Evolutionary conservation across 2,888 invertebrate species (phyloP), one percentile per base, ranked within the genome.

Genomic region (Thymelicus lineola): DNA sequence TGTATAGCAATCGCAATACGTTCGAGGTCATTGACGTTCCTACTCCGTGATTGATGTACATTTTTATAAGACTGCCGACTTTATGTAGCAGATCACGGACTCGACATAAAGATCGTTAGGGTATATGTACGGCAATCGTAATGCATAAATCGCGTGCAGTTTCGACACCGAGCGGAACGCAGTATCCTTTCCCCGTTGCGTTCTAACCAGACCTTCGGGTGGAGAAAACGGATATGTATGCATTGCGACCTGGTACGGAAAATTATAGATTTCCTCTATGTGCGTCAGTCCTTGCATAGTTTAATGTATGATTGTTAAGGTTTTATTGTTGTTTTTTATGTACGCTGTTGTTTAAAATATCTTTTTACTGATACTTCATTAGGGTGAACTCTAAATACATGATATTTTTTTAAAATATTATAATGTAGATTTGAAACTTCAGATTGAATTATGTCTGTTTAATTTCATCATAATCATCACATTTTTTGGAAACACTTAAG

Each of bases 101-200:
- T 6, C 28, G 45, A 3, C 14, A 45, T 45, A 45, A 14, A 45
- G 14, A 45, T 7, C 48, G 7, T 45, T 45, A 28, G 28, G 28
- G 28, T 6, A 5, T 15, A 7, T n/a, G 48, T 48, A 48, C 15
- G 10, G 15, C 15, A 15, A 15, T 15, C 48, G 48, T 7, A 48
- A 48, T 48, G n/a, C 14, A 46, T 50, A 59, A 48, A 28, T 28
- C 17, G 15, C 15, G 17, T 38, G 36, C 62, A 20, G 38, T 82
- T 80, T 75, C 82, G 69, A 78, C 79, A 82, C 20, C 74, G 63
- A 73, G 75, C 76, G 86, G 84, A 86, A 86, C 85, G 85, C 79
- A 57, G 82, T 89, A 88, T 90, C 91, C 91, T 89, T 90, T 90
- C 91, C 84, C 89, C 78, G 79, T 66, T 67, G 66, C 73, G 70